These are phyloP conservation scores for Drosophila paulistorum DNA, from an alignment of 1,140 invertebrate genomes.

Conservation along the genomic window DNA sequence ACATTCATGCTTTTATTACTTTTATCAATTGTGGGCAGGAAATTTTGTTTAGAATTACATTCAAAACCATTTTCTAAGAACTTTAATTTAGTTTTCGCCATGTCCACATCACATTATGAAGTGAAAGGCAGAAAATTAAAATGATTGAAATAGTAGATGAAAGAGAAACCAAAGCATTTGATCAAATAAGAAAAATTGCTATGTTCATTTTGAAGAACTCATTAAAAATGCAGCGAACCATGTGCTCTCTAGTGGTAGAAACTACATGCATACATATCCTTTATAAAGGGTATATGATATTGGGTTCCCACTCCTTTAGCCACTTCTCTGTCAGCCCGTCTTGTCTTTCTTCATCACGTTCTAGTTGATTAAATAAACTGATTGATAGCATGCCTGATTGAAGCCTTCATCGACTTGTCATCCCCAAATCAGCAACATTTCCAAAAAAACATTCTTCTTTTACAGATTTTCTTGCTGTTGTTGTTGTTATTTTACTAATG, in stretches of 20 bases:
- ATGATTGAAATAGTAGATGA: neutral
- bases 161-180: neutral
- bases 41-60: too few species aligned
- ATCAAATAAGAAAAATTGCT: too few species aligned
- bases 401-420: constrained; percentile 56
- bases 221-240: constrained; percentile 26
- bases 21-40: too few species aligned
- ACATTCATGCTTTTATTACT: too few species aligned
- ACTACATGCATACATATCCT: too few species aligned
- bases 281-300: constrained; percentile 8
- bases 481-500: constrained; percentile 48
- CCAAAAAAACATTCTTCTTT: constrained; percentile 12
- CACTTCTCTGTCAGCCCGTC: constrained; percentile 1
- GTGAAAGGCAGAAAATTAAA: too few species aligned
- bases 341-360: constrained; percentile 57
- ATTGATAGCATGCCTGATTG: constrained; percentile 76
- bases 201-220: constrained; percentile 25
- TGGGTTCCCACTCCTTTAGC: constrained; percentile 8
- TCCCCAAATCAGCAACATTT: neutral
- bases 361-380: constrained; percentile 68
- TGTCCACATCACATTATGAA: too few species aligned
- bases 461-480: constrained; percentile 16
- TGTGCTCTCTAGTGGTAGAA: neutral
- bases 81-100: too few species aligned
- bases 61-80: too few species aligned